These are phyloP conservation scores for Dorcus parallelipipedus DNA, from an alignment of 2,888 invertebrate genomes.

Conservation along the genomic window DNA sequence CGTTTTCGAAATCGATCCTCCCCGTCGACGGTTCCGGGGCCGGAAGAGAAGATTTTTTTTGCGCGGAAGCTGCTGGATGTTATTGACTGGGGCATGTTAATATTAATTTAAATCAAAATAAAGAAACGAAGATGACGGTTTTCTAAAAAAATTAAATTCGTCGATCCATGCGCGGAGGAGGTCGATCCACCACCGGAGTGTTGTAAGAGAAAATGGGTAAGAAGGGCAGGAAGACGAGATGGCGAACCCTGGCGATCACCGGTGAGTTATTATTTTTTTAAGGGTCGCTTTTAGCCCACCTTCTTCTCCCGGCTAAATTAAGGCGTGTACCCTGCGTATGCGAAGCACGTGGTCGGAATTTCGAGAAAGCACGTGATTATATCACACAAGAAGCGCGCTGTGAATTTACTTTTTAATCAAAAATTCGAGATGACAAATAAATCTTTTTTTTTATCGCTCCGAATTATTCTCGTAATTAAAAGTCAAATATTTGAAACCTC, in stretches of 20 bases:
- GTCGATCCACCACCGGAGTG: not conserved
- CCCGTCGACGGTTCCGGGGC: not conserved
- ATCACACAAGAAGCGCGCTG: too few species aligned
- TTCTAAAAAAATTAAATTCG: not conserved
- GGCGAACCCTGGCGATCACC: slow-evolving; percentile 60
- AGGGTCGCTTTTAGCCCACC: not conserved
- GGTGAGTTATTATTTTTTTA: slow-evolving; percentile 43
- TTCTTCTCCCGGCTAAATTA: not conserved
- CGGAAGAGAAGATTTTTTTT: not conserved
- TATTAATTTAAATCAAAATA: not conserved
- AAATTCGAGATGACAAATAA: too few species aligned
- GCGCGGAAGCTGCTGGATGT: not conserved
- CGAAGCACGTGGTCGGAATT: not conserved
- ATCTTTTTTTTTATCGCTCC: too few species aligned
- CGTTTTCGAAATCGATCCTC: not conserved
- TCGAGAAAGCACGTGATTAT: slow-evolving; percentile 1
- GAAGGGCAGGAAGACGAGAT: slow-evolving; percentile 60
- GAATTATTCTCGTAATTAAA: too few species aligned
- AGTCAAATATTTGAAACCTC: too few species aligned
- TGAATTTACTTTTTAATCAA: too few species aligned
- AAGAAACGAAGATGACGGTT: not conserved
- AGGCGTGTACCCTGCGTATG: slow-evolving; percentile 1
- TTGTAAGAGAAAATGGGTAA: slow-evolving; percentile 53
- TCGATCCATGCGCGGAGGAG: not conserved
- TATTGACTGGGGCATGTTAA: not conserved